Conservation (phyloP, 2,113 vertebrate species). For the Dryoscopus gambensis region DNA sequence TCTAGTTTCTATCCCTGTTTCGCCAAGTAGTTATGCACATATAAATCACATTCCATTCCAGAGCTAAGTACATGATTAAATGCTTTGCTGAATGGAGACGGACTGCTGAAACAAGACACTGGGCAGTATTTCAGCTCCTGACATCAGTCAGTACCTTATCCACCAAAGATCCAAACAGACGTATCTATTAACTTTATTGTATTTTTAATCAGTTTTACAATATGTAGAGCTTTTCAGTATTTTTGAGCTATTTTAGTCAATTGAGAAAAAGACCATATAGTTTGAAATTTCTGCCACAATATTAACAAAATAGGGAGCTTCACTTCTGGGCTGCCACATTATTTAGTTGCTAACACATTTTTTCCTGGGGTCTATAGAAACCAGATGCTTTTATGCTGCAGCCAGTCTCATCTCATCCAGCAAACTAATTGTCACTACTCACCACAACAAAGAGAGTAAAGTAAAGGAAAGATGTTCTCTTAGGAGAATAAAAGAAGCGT, state of each 20-base stretch:
- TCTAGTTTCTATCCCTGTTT: not conserved
- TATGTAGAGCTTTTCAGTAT: not conserved
- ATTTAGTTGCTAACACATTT: not conserved
- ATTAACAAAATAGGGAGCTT: not conserved
- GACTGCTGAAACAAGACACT: not conserved
- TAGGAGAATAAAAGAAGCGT: accelerated
- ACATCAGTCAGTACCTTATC: not conserved
- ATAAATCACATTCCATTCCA: not conserved
- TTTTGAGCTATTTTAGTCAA: not conserved
- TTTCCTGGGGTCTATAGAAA: not conserved
- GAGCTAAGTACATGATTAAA: not conserved
- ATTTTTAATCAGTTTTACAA: not conserved
- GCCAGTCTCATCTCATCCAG: not conserved
- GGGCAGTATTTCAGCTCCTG: not conserved
- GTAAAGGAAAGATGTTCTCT: not conserved
- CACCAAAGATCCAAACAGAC: not conserved
- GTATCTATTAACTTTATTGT: not conserved
- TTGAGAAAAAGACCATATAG: not conserved
- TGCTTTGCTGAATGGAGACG: not conserved
- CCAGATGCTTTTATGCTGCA: not conserved
- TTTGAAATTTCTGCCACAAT: not conserved
- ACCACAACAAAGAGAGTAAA: not conserved
- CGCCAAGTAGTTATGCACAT: not conserved
- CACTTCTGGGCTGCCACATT: not conserved
- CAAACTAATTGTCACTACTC: not conserved